Percentiles rank a stretch among this genome's conserved stretches.
phyloP scores from a whole-genome alignment of 2,888 invertebrate genomes.

The Calameuta filiformis region DNA sequence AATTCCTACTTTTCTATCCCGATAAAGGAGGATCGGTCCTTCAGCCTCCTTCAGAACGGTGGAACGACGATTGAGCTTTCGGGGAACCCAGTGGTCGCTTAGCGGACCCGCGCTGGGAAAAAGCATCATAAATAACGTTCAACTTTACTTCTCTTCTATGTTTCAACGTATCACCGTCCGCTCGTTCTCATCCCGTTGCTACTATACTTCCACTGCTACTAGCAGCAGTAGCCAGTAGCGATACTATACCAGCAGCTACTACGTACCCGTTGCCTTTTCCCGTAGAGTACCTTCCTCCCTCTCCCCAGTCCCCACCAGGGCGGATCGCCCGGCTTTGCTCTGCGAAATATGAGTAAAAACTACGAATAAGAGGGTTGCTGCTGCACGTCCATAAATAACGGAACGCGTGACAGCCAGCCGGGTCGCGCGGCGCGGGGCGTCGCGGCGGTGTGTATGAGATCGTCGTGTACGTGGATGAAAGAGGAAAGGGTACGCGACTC shows the following conservation, averaged over 20 bases:
- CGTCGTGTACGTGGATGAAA: conserved; percentile 12
- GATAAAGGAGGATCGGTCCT: not conserved
- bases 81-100: conserved; percentile 1
- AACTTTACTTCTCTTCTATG: conserved; percentile 35
- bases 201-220: not conserved
- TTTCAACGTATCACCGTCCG: conserved; percentile 32
- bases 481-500: not conserved
- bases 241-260: not conserved
- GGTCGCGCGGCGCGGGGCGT: conserved; percentile 1
- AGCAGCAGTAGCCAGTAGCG: not conserved
- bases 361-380: conserved; percentile 58
- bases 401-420: conserved; percentile 47
- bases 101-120: conserved; percentile 17
- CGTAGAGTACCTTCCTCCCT: conserved; percentile 10
- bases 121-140: conserved; percentile 41
- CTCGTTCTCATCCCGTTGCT: conserved; percentile 22
- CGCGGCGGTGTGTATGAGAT: conserved; percentile 21
- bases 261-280: conserved; percentile 6
- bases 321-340: conserved; percentile 16
- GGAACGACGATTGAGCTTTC: conserved; percentile 1
- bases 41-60: not conserved
- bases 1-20: not conserved
- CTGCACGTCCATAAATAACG: conserved; percentile 55
- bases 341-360: conserved; percentile 57
- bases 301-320: not conserved